Base-by-base conservation (phyloP, 2,113 vertebrate species). In the Coryphaenoides rupestris region DNA sequence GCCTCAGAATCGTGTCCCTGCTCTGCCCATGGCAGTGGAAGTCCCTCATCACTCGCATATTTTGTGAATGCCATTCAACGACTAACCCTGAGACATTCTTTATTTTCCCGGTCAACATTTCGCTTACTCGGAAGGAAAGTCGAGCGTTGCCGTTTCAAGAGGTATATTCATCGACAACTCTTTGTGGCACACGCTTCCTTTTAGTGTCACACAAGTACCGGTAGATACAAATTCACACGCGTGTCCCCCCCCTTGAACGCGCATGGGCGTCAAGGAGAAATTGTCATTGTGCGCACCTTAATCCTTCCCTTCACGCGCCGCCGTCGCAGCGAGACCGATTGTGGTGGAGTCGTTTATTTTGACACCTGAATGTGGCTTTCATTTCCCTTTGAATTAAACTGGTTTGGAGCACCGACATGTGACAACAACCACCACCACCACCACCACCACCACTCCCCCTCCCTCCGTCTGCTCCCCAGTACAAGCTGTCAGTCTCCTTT, bases 381-480 rank as follows among this genome's bases (percentile, higher is more conserved):
- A 65, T 74, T 72, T 70, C 58, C 52, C 10, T 62, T 52, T 23
- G 53, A 62, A 60, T 76, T 73, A 60, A 62, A 19, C 66, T 68
- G 69, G 64, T 69, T 73, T 46, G 70, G 33, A 74, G 76, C 85
- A 86, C 74, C 84, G 85, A 81, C 73, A 71, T 58, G 63, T 65
- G 26, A n/a, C n/a, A 14, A 1, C 21, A 33, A 26, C 45, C 58
- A 52, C 33, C 6, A 2, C 33, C 9, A 7, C 33, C 47, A 1
- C 21, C 45, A 26, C 45, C 58, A 52, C 33, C 6, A 2, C 33
- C 9, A 7, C 33, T 16, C 15, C 21, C 49, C 26, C 33, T 5
- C 33, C 33, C 33, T 12, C 33, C 33, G 7, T n/a, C n/a, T 12
- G 9, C 58, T 58, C 45, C 60, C 21, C 19, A 1, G n/a, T 58